Conservation (phyloP, 35 echinoderm and acorn worm genomes). For the Apostichopus parvimensis region DNA sequence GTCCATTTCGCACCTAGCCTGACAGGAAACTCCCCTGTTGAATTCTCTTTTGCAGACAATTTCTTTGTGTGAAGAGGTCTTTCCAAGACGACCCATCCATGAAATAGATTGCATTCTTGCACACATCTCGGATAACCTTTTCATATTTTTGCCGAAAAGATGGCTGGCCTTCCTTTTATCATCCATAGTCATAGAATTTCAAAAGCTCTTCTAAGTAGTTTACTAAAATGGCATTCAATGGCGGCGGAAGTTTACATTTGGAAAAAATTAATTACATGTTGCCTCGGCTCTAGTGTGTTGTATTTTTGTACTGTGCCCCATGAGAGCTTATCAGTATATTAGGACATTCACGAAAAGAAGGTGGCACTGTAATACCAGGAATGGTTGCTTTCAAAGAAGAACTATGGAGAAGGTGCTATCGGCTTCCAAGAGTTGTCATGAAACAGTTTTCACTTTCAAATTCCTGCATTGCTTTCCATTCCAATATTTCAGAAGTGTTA, state of each 20-base stretch:
- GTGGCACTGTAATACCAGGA: background rate
- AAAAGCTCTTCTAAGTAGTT: background rate
- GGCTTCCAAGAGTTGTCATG: background rate
- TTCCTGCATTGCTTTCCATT: background rate
- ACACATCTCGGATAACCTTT: slow-evolving; percentile 35
- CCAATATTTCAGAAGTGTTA: no score
- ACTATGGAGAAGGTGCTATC: background rate
- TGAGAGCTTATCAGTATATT: slow-evolving; percentile 2
- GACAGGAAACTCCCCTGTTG: slow-evolving; percentile 2
- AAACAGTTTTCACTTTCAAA: background rate
- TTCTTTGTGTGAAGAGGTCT: slow-evolving; percentile 5
- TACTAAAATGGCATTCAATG: slow-evolving; percentile 33
- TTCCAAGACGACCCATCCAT: background rate
- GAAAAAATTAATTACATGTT: slow-evolving; percentile 47
- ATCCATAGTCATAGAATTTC: slow-evolving; percentile 22
- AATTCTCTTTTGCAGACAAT: background rate
- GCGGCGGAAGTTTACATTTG: slow-evolving; percentile 43
- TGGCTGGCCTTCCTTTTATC: slow-evolving; percentile 9
- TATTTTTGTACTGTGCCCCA: background rate
- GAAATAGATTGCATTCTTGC: slow-evolving; percentile 19
- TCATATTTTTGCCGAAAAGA: slow-evolving; percentile 33
- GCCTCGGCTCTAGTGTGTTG: background rate
- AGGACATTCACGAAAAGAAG: background rate
- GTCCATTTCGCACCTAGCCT: background rate
- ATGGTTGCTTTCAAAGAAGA: background rate